These are phyloP conservation scores for Athalia circularis DNA, from an alignment of 2,888 invertebrate species.

Conservation along the genomic window DNA sequence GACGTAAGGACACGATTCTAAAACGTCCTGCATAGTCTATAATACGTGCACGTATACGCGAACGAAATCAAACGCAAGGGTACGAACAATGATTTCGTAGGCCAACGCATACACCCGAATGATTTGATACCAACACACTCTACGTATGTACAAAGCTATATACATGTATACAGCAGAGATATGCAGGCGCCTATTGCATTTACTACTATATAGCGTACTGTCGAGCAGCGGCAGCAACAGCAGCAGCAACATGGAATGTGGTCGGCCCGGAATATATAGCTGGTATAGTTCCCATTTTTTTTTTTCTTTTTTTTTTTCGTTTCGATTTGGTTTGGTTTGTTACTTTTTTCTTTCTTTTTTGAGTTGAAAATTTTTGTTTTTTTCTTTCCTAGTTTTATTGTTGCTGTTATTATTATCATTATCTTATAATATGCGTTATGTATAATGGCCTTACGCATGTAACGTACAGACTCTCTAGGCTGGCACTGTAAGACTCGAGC, in stretches of 20 bases:
- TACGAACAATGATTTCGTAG: too few species aligned
- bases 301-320: conserved; percentile 1
- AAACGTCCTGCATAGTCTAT: too few species aligned
- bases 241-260: conserved; percentile 70
- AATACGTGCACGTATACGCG: not conserved
- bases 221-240: conserved; percentile 6
- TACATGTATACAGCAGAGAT: too few species aligned
- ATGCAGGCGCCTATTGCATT: conserved; percentile 21
- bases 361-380: not conserved
- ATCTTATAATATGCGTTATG: conserved; percentile 68
- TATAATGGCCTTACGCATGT: conserved; percentile 69
- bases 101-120: not conserved
- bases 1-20: too few species aligned
- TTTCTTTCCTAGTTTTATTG: conserved; percentile 22
- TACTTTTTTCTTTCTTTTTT: not conserved
- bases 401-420: conserved; percentile 57
- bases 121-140: not conserved
- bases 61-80: too few species aligned
- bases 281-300: conserved; percentile 33
- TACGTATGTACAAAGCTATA: not conserved
- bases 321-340: not conserved
- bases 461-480: conserved; percentile 66
- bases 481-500: conserved; percentile 65
- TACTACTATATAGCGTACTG: conserved; percentile 15
- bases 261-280: conserved; percentile 61